Percentiles rank a stretch among this genome's conserved stretches.
These are phyloP conservation scores for Agrochola macilenta DNA, from an alignment of 2,888 invertebrate species.

Conservation along the genomic window DNA sequence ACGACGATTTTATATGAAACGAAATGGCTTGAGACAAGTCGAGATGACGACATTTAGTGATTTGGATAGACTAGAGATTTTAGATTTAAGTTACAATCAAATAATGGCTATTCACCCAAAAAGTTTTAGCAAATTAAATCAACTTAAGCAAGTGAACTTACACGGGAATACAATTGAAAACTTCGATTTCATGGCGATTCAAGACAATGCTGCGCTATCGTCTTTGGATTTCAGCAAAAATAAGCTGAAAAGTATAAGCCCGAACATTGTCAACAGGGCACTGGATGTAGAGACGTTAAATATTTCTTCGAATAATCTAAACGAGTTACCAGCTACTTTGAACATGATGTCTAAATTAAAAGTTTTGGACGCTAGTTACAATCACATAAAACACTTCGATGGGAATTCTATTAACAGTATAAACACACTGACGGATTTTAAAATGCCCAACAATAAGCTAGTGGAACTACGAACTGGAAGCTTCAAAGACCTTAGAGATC, in stretches of 20 bases:
- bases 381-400: conserved; percentile 93
- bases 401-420: conserved; percentile 93
- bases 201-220: conserved; percentile 92
- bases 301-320: conserved; percentile 94
- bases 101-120: conserved; percentile 92
- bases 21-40: conserved; percentile 93
- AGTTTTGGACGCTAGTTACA: conserved; percentile 94
- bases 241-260: conserved; percentile 92
- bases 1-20: conserved; percentile 92
- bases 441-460: conserved; percentile 94
- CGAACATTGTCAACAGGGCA: conserved; percentile 91
- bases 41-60: conserved; percentile 93
- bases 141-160: conserved; percentile 93
- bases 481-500: conserved; percentile 92
- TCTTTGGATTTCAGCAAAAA: conserved; percentile 94
- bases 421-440: conserved; percentile 92
- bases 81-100: conserved; percentile 94
- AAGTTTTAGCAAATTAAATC: conserved; percentile 91
- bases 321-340: conserved; percentile 93
- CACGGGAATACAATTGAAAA: conserved; percentile 94
- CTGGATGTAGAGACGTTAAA: conserved; percentile 93
- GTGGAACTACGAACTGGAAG: conserved; percentile 93
- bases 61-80: conserved; percentile 92
- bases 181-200: conserved; percentile 92
- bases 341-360: conserved; percentile 92